Conservation (phyloP, 2,888 invertebrate species). For the Andrena chrysosceles region DNA sequence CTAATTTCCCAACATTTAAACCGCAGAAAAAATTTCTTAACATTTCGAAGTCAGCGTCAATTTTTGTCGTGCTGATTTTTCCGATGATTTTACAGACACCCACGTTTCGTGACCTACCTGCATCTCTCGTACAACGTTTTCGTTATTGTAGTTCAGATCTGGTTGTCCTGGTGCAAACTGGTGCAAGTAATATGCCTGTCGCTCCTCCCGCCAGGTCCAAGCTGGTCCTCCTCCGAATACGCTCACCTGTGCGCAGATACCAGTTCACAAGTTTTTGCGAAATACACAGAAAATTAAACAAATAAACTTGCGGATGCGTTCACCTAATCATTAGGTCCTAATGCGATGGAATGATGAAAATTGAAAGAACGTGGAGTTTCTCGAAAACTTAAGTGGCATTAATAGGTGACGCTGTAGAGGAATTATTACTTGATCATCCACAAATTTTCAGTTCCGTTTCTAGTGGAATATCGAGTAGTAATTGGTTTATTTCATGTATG, state of each 20-base stretch:
- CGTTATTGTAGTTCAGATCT: constrained; percentile 86
- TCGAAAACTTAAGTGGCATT: no score
- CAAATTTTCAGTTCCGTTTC: no score
- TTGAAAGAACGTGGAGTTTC: background rate
- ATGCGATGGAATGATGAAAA: no score
- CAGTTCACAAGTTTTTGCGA: background rate
- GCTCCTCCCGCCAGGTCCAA: constrained; percentile 85
- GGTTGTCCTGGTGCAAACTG: constrained; percentile 86
- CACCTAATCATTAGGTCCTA: no score
- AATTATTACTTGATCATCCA: no score
- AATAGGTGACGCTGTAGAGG: no score
- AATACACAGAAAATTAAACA: background rate
- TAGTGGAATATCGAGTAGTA: no score
- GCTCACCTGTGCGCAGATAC: constrained; percentile 74
- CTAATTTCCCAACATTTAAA: background rate
- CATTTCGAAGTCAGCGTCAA: background rate
- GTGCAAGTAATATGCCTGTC: constrained; percentile 86
- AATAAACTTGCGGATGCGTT: background rate
- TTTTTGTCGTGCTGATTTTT: background rate
- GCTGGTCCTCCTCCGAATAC: constrained; percentile 85
- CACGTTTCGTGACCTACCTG: constrained; percentile 70
- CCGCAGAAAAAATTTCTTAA: background rate
- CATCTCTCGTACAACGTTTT: constrained; percentile 80
- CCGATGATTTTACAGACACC: constrained; percentile 7
- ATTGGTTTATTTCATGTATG: no score